These are phyloP conservation scores for Sesia apiformis DNA, from an alignment of 2,888 invertebrate species.

Conservation along the genomic window DNA sequence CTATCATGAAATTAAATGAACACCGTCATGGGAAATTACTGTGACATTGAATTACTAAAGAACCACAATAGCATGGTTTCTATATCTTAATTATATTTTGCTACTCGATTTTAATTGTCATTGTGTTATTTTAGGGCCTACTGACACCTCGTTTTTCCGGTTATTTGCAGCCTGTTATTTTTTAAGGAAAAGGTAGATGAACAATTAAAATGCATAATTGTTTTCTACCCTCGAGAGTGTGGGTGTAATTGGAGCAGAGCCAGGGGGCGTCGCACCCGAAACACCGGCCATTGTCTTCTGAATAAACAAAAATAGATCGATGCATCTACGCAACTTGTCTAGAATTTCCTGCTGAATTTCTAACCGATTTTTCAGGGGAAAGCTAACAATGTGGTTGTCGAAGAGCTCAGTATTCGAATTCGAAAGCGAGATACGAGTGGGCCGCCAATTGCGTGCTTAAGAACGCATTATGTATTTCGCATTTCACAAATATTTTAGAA, in stretches of 20 bases:
- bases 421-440: too few relatives aligned
- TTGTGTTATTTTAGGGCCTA: not conserved
- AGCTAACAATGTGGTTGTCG: too few relatives aligned
- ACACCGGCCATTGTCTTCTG: constrained; percentile 15
- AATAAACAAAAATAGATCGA: constrained; percentile 18
- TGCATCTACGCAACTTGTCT: constrained; percentile 2
- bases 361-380: not conserved
- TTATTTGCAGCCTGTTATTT: constrained; percentile 5
- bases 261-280: constrained; percentile 25
- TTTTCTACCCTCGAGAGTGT: constrained; percentile 16
- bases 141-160: not conserved
- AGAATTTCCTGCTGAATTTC: not conserved
- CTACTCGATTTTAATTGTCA: not conserved
- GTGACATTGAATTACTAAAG: constrained; percentile 5
- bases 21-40: constrained; percentile 10
- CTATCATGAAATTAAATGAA: constrained; percentile 5
- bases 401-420: too few relatives aligned
- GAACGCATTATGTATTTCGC: too few relatives aligned
- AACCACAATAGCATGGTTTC: not conserved
- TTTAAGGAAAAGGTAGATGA: constrained; percentile 5
- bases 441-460: too few relatives aligned
- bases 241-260: constrained; percentile 20
- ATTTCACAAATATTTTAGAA: not conserved
- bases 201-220: constrained; percentile 5
- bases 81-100: not conserved